These are phyloP conservation scores for Metacarcinus magister DNA, from an alignment of 2,888 invertebrate genomes.

Conservation along the genomic window DNA sequence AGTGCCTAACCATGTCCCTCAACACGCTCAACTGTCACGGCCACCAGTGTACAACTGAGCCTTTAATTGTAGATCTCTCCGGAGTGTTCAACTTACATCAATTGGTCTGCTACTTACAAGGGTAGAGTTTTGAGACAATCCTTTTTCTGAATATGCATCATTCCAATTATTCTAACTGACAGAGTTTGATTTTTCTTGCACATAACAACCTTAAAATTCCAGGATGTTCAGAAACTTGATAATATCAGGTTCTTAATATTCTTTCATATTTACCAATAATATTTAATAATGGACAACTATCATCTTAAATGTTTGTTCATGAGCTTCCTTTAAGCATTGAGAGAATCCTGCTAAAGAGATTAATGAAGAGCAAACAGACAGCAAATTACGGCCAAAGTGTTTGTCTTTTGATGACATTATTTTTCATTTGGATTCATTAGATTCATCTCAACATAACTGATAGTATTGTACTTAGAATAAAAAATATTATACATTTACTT, in stretches of 20 bases:
- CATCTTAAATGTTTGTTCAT: not conserved
- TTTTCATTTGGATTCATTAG: not conserved
- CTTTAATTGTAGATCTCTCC: conserved; percentile 53
- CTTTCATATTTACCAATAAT: not conserved
- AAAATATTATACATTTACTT: not conserved
- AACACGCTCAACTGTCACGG: not conserved
- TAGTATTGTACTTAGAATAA: not conserved
- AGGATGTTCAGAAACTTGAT: not conserved
- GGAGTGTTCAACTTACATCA: conserved; percentile 55
- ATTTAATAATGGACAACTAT: not conserved
- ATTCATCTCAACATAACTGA: not conserved
- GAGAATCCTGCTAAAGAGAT: not conserved
- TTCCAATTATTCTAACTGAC: conserved; percentile 12
- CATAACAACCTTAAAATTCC: conserved; percentile 10
- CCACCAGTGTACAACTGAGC: conserved; percentile 7
- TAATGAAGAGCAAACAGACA: not conserved
- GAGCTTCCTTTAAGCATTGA: not conserved
- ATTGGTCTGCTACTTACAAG: conserved; percentile 32
- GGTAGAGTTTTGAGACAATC: not conserved
- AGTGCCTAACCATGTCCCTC: not conserved
- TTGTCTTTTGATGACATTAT: not conserved
- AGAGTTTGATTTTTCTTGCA: not conserved
- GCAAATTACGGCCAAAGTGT: not conserved
- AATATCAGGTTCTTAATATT: not conserved
- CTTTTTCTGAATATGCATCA: conserved; percentile 6